phyloP scores from a whole-genome alignment of 2,113 vertebrate genomes.

The Indicator maculatus region DNA sequence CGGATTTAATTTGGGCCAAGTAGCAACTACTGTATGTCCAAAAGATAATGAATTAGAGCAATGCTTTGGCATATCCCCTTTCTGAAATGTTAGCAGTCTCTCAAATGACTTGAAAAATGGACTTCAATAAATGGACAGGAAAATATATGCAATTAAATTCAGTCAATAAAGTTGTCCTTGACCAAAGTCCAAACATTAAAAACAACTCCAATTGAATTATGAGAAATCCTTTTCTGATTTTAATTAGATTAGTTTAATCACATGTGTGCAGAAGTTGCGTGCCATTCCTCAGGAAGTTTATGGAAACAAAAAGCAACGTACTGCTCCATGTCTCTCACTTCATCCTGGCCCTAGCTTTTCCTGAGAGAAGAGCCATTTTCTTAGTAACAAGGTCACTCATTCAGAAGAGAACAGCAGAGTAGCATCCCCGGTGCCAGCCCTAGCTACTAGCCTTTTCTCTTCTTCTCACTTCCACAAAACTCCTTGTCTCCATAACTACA shows the following conservation, averaged over 20 bases:
- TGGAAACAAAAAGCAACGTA: neutral
- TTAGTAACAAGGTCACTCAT: neutral
- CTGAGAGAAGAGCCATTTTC: neutral
- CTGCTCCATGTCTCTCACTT: neutral
- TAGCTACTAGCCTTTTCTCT: neutral
- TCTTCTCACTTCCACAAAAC: neutral
- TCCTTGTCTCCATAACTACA: neutral
- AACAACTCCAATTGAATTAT: constrained; percentile 77
- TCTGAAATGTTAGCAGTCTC: constrained; percentile 78
- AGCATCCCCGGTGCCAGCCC: neutral
- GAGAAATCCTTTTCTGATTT: constrained; percentile 74
- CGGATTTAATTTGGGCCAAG: constrained; percentile 77
- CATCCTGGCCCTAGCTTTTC: neutral
- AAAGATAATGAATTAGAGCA: constrained; percentile 85
- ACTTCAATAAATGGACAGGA: constrained; percentile 75
- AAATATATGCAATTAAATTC: constrained; percentile 80
- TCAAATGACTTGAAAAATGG: constrained; percentile 77
- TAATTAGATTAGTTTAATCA: constrained; percentile 74
- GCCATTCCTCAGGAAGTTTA: constrained; percentile 43
- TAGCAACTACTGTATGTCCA: constrained; percentile 75
- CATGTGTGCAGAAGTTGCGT: constrained; percentile 21
- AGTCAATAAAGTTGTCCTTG: constrained; percentile 80
- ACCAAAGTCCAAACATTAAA: constrained; percentile 76
- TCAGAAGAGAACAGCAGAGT: neutral
- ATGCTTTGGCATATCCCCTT: constrained; percentile 77